These are phyloP conservation scores for Helarctos malayanus DNA, from an alignment of 2,797 vertebrate species.

Conservation along the genomic window DNA sequence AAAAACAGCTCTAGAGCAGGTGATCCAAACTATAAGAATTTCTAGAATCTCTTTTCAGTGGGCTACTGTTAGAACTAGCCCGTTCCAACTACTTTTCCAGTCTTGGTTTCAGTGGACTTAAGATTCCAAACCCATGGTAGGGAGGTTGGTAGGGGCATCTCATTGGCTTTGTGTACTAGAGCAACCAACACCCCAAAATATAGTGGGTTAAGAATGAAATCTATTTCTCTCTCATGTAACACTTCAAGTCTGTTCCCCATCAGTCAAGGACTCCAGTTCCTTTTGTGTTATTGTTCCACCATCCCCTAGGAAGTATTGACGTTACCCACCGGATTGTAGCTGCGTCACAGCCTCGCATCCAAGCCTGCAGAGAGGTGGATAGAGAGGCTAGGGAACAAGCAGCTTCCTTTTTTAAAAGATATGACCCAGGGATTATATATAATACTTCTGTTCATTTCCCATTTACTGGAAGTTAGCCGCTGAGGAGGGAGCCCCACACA, in stretches of 20 bases:
- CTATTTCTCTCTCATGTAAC: neutral
- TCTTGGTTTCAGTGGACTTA: neutral
- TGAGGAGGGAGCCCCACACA: too few relatives aligned
- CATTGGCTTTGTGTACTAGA: neutral
- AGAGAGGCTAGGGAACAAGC: neutral
- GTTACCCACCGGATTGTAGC: neutral
- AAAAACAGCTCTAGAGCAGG: neutral
- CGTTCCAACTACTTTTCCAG: neutral
- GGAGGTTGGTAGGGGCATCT: neutral
- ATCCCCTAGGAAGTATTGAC: neutral
- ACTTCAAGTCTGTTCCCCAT: neutral
- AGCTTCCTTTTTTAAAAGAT: neutral
- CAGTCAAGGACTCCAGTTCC: neutral
- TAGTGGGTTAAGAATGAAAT: neutral
- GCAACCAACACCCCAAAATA: neutral
- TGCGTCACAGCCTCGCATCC: neutral
- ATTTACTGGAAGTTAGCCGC: neutral
- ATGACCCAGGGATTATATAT: neutral
- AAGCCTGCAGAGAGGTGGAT: neutral
- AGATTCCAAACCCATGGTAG: neutral
- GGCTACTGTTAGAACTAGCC: neutral
- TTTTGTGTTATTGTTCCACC: neutral
- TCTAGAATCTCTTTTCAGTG: neutral
- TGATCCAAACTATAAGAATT: neutral
- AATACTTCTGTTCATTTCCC: neutral